Evolutionary conservation across 2,113 vertebrate genomes (phyloP), one percentile per base, ranked within the genome.

Genomic region (Dicaeum eximium): DNA sequence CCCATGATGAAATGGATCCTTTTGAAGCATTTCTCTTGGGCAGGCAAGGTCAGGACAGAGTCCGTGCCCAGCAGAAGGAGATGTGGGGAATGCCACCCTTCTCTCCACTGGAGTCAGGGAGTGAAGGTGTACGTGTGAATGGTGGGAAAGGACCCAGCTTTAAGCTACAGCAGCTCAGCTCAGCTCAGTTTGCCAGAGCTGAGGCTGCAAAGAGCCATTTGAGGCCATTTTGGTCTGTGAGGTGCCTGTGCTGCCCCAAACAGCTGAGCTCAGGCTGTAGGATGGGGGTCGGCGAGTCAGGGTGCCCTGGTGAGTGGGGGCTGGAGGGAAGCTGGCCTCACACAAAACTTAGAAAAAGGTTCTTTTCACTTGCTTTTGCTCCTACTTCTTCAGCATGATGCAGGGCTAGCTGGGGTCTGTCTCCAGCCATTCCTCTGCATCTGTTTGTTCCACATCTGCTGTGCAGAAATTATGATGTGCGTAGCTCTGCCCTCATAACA

Each of bases 51-150:
- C 44, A 24, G 57, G 56, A 6, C 13, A 30, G 61, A 48, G 3
- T 5, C 37, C 21, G 16, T 30, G 33, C 30, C 25, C 15, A 23
- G 21, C 8, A 48, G 37, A 2, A 14, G 70, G 22, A 24, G 15
- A 7, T 3, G 28, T 42, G n/a, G 16, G 54, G 37, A 44, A 31
- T 15, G 15, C 51, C 38, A 45, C 10, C 9, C 44, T 51, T 58
- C 15, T 61, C 30, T 18, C 62, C 48, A 1, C n/a, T 15, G 57
- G 62, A 69, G 16, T 20, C 30, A 7, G 28, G 37, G 28, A 30
- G 10, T 8, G 48, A n/a, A 24, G 18, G 13, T 5, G 21, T 1
- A 1, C 1, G 1, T 20, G n/a, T 10, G 2, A 1, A 3, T 3
- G 4, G 7, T 38, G 24, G 17, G 8, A 77, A 60, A 65, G 14